Base-by-base conservation (phyloP, 2,797 vertebrate species). In the Zalophus californianus region DNA sequence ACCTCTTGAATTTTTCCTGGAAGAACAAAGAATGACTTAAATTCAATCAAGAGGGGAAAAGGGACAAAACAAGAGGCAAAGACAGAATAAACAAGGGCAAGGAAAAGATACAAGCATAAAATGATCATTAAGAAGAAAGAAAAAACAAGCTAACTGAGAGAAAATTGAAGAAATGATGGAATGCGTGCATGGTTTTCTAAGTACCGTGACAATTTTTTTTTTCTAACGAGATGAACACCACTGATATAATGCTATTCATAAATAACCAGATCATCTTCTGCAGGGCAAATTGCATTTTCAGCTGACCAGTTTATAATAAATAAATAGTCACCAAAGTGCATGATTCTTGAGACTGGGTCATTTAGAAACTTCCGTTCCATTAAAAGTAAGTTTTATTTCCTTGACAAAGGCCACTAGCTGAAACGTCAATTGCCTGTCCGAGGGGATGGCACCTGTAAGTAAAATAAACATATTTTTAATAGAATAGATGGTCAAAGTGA, bases 401-500 rank as follows among this genome's bases (percentile, higher is more conserved):
- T 95, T 97, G 94, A 97, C 92, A 98, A 97, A 96, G 93, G 70
- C 97, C 83, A 96, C 94, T 85, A 97, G 60, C 94, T 90, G 38
- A 97, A 97, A 92, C 58, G 32, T 96, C 97, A 97, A 95, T 95
- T 93, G 86, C 86, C 93, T 94, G 94, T 85, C 87, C 35, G 97
- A 93, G 77, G 90, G 79, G 94, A 82, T 93, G 88, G 86, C 95
- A 96, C 96, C 96, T 97, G 68, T 92, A 98, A 98, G 96, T 96
- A 98, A 98, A 98, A 98, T 96, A 98, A 98, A 98, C 97, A 94
- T 97, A 98, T 97, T 97, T 98, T 97, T 97, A 97, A 98, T 97
- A 94, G 85, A 94, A 97, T 75, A 97, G 98, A 97, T 97, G 68
- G 90, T 95, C 70, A 97, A 95, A 97, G 62, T 92, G 91, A 96